Percentiles rank a stretch among this genome's conserved stretches.
Evolutionary conservation across 2,113 vertebrate species (phyloP).

Genomic region (Porphyrio hochstetteri): DNA sequence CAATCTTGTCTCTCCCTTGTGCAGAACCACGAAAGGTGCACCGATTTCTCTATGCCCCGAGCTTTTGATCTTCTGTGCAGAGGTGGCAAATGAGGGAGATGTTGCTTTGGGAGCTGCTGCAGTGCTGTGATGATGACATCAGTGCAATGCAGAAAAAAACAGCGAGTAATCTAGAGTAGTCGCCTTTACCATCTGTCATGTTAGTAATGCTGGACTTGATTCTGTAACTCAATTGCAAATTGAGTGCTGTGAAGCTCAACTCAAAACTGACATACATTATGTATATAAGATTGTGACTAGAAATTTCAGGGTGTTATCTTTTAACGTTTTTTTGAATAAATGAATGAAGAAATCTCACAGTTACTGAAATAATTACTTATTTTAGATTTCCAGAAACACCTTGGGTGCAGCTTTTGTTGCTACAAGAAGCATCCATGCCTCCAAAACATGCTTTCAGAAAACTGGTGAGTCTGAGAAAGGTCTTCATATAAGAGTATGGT

Average conservation of each 20-base stretch:
- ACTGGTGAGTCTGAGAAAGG: conserved; percentile 79
- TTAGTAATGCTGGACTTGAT: not conserved
- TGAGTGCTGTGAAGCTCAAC: rapidly evolving
- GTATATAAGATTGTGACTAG: not conserved
- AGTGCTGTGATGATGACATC: not conserved
- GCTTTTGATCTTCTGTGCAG: rapidly evolving
- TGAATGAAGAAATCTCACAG: not conserved
- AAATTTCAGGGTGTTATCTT: not conserved
- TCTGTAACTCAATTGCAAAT: rapidly evolving
- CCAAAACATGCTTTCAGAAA: conserved; percentile 85
- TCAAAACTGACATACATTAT: rapidly evolving
- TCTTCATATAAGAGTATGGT: rapidly evolving
- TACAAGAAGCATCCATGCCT: conserved; percentile 88
- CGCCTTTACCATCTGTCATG: rapidly evolving
- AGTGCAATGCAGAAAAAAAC: not conserved
- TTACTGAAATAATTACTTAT: not conserved
- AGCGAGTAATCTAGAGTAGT: not conserved
- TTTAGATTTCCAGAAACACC: conserved; percentile 80
- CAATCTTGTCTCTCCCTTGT: rapidly evolving
- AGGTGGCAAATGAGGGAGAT: rapidly evolving
- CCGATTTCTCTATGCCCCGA: rapidly evolving
- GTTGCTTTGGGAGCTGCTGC: not conserved
- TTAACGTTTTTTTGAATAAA: rapidly evolving
- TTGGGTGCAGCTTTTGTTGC: conserved; percentile 88
- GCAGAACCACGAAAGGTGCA: rapidly evolving